phyloP scores from a whole-genome alignment of 2,888 invertebrate species.

The Conus canariensis region DNA sequence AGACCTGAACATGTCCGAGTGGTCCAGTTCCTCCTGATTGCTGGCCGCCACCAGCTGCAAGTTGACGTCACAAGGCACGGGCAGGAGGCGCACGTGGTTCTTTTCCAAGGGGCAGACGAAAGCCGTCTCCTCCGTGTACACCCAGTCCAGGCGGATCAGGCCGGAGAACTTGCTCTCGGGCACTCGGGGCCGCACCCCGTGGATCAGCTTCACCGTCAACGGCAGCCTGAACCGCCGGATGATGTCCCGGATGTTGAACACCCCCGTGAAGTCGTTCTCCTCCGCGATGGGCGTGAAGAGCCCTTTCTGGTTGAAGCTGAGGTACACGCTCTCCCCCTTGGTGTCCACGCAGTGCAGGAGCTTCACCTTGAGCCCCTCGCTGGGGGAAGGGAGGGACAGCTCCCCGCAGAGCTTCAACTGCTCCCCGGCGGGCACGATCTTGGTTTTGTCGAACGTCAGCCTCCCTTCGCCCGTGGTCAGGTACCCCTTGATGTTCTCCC shows the following conservation, averaged over 20 bases:
- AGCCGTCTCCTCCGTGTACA: conserved; percentile 75
- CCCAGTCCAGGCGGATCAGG: conserved; percentile 73
- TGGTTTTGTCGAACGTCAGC: conserved; percentile 67
- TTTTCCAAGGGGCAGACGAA: conserved; percentile 74
- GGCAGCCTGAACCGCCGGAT: conserved; percentile 91
- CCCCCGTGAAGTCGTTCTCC: conserved; percentile 95
- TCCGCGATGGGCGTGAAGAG: conserved; percentile 95
- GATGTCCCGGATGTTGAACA: conserved; percentile 93
- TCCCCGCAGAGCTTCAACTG: conserved; percentile 73
- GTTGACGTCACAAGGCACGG: conserved; percentile 91
- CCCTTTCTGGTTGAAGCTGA: conserved; percentile 92
- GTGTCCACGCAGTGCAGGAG: conserved; percentile 92
- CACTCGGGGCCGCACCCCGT: conserved; percentile 90
- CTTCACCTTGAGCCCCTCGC: conserved; percentile 56
- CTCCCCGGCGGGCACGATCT: conserved; percentile 72
- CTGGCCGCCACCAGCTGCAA: conserved; percentile 84
- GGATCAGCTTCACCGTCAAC: conserved; percentile 93
- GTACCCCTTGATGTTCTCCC: conserved; percentile 80
- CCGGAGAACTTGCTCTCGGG: conserved; percentile 73
- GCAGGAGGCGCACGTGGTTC: conserved; percentile 82
- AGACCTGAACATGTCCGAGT: conserved; percentile 53
- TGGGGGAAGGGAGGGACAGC: conserved; percentile 55
- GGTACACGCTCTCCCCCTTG: conserved; percentile 89
- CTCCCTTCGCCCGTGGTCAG: conserved; percentile 68
- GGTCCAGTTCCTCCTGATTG: conserved; percentile 80